These are phyloP conservation scores for Nemapogon koenigi DNA, from an alignment of 2,888 invertebrate species.

Conservation along the genomic window DNA sequence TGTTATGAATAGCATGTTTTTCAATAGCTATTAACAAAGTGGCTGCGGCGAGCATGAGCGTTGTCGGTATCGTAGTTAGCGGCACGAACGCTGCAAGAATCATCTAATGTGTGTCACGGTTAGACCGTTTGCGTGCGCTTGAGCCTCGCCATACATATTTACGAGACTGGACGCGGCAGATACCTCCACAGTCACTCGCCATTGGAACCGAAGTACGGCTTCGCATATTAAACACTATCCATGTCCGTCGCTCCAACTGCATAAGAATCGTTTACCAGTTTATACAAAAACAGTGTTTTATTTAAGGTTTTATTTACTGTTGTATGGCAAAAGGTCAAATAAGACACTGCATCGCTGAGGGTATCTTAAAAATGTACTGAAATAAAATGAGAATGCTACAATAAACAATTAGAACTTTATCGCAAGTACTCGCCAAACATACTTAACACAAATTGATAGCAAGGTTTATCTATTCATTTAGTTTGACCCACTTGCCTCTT, in stretches of 20 bases:
- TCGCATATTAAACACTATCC: constrained; percentile 40
- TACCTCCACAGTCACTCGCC: constrained; percentile 28
- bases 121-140: constrained; percentile 35
- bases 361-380: background rate
- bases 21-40: constrained; percentile 1
- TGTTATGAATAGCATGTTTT: constrained; percentile 6
- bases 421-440: constrained; percentile 9
- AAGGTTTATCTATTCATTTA: constrained; percentile 27
- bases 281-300: too few relatives aligned
- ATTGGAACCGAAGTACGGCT: constrained; percentile 40
- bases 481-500: constrained; percentile 44
- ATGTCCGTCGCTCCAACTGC: constrained; percentile 23
- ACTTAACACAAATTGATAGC: constrained; percentile 8
- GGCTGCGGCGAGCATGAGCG: too few relatives aligned
- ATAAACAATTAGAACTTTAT: constrained; percentile 4
- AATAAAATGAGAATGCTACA: background rate
- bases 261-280: constrained; percentile 39
- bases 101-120: constrained; percentile 45
- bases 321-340: background rate
- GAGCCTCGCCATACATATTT: constrained; percentile 51
- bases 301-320: too few relatives aligned
- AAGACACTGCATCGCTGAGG: background rate
- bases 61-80: constrained; percentile 7
- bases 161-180: constrained; percentile 28
- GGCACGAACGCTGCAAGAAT: constrained; percentile 9